Base-by-base conservation (phyloP, 2,113 vertebrate species). In the Apodemus speciosus region DNA sequence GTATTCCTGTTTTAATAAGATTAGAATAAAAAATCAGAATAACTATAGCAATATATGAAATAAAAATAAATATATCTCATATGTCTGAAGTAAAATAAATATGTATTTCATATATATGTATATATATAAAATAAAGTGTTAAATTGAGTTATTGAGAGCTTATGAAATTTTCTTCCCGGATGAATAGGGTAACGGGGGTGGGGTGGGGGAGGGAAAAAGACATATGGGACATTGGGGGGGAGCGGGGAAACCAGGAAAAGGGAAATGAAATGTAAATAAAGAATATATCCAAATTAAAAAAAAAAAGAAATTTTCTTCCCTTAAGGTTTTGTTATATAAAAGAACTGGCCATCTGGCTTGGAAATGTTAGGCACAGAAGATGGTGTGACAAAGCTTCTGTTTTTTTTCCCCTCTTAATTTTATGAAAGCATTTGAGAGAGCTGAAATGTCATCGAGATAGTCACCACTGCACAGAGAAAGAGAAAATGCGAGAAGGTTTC, bases 301-400 rank as follows among this genome's bases (percentile, higher is more conserved):
- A n/a, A n/a, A n/a, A n/a, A n/a, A n/a, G 9, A 85, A 32, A 79
- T 92, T 85, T 94, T 71, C 23, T 87, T 93, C 9, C 56, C 25
- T 86, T 83, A 69, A 90, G 14, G 30, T 60, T 81, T 95, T 92
- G 75, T 93, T 96, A 92, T 64, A 58, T 73, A 94, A 88, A 73
- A 93, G 81, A 95, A 93, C 80, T 43, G 56, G 53, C 40, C 43
- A 81, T 93, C 86, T 92, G 71, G 66, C 60, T 96, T 95, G 4
- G 49, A 79, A 8, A 86, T 40, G 53, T 27, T 88, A 68, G 75
- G 8, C 46, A 90, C 14, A 73, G 38, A 66, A 73, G 43, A 95
- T 38, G 85, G 79, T 30, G 21, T 92, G 56, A 92, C 16, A 15
- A 90, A 90, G 21, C 9, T 71, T 69, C 88, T 83, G 58, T 68